phyloP scores from a whole-genome alignment of 1,140 invertebrate genomes.

The Penaeus vannamei region DNA sequence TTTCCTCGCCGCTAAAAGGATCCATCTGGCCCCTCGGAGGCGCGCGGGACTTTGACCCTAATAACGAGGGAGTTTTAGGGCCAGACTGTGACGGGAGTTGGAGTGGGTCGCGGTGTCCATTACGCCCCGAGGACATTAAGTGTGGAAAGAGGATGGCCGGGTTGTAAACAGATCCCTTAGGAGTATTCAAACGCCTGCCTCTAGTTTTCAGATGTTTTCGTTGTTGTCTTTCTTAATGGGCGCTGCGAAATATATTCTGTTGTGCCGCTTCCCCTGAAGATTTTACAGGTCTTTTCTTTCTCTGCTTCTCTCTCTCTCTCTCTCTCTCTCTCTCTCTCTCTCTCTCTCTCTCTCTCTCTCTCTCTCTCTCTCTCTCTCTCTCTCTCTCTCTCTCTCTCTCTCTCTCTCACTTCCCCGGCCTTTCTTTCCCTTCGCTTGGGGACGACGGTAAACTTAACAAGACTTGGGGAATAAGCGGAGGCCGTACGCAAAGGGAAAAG shows the following conservation, averaged over 20 bases:
- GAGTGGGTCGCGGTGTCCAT: conserved; percentile 48
- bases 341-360: no score
- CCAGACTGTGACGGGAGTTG: not conserved
- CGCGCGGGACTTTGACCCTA: conserved; percentile 13
- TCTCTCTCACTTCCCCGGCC: no score
- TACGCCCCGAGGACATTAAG: conserved; percentile 57
- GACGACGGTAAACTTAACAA: no score
- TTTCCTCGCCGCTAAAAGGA: conserved; percentile 46
- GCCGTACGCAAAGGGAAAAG: not conserved
- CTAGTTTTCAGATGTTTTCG: conserved; percentile 59
- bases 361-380: no score
- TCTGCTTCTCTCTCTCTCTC: not conserved
- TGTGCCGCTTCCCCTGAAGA: conserved; percentile 20
- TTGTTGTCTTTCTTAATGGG: conserved; percentile 50
- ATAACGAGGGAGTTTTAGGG: not conserved
- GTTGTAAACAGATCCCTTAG: conserved; percentile 61
- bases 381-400: no score
- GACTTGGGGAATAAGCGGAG: no score
- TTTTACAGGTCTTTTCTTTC: conserved; percentile 30
- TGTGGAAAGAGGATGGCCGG: conserved; percentile 54
- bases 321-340: no score
- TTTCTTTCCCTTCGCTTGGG: no score
- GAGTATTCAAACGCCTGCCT: conserved; percentile 56
- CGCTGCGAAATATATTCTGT: conserved; percentile 42
- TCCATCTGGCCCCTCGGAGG: not conserved